A percentile compares a stretch with the other conserved stretches of the same genome.
Conservation (phyloP, 1,140 invertebrate genomes). For the Diorhabda elongata region DNA sequence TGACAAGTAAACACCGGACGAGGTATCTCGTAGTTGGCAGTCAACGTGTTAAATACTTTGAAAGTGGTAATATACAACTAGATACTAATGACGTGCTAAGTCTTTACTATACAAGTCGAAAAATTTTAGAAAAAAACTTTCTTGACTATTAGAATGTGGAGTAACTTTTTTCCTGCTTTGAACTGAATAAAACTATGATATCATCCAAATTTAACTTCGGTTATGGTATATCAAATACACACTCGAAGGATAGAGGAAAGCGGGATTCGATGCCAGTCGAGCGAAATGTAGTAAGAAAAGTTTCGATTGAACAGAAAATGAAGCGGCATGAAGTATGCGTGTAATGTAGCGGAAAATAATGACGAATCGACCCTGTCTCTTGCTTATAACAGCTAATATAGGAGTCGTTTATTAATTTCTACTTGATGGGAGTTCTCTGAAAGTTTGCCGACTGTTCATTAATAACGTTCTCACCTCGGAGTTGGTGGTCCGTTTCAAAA, state of each 20-base stretch:
- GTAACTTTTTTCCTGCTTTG: too few species aligned
- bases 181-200: too few species aligned
- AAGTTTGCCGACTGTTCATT: slow-evolving; percentile 42
- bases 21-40: too few species aligned
- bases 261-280: slow-evolving; percentile 14
- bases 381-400: slow-evolving; percentile 49
- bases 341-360: slow-evolving; percentile 51
- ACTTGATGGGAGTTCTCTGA: slow-evolving; percentile 32
- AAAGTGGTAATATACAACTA: too few species aligned
- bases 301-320: slow-evolving; percentile 43
- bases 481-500: slow-evolving; percentile 40
- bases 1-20: too few species aligned
- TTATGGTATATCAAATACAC: too few species aligned
- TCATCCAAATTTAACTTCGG: too few species aligned
- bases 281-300: slow-evolving; percentile 29
- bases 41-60: too few species aligned
- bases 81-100: too few species aligned
- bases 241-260: background rate
- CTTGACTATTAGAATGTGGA: too few species aligned
- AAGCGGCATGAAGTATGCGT: slow-evolving; percentile 47
- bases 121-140: too few species aligned
- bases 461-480: slow-evolving; percentile 46
- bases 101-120: too few species aligned
- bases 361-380: slow-evolving; percentile 50
- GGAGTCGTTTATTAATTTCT: slow-evolving; percentile 48